Evolutionary conservation across 2,888 invertebrate species (phyloP), one percentile per base, ranked within the genome.

Genomic region (Torymus tubicola): DNA sequence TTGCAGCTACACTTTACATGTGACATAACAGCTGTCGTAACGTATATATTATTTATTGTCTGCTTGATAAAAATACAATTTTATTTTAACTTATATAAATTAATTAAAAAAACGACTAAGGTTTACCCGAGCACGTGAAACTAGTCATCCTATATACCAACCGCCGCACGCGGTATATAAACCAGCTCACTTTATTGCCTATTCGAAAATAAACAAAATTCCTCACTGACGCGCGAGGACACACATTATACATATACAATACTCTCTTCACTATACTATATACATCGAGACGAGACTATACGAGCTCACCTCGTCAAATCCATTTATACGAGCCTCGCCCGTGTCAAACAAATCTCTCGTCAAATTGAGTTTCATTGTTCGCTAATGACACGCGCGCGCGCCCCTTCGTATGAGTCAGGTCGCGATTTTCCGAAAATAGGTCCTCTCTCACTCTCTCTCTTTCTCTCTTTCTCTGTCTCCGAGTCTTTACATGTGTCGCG

Each of bases 331-430:
- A 57, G 64, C 52, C 21, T 42, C 63, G 64, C 13, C 11, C 52
- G 31, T 69, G 74, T 75, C 74, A 80, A 75, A 71, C 75, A 81
- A 81, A 72, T 77, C 75, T 72, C 55, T 76, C 76, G 42, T 76
- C 72, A 77, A 81, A 76, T 77, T 77, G 68, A 55, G 53, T 74
- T 81, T 78, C 73, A 81, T 81, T 77, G 76, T 81, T 74, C 68
- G 64, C 74, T 77, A 81, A 78, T 74, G 64, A 74, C 72, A 21
- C 55, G 13, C 58, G 70, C 24, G 24, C 24, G 5, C 14, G 14
- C 18, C 5, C 3, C 4, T 0, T 18, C n/a, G n/a, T 21, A 2
- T 21, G 21, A 21, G 21, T 60, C 60, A 52, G 2, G 31, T 31
- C 14, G 18, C 31, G 18, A n/a, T 61, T 16, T 68, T 57, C 64